A percentile compares a stretch with the other conserved stretches of the same genome.
phyloP scores from a whole-genome alignment of 2,888 invertebrate species.

The Drosophila siamana region DNA sequence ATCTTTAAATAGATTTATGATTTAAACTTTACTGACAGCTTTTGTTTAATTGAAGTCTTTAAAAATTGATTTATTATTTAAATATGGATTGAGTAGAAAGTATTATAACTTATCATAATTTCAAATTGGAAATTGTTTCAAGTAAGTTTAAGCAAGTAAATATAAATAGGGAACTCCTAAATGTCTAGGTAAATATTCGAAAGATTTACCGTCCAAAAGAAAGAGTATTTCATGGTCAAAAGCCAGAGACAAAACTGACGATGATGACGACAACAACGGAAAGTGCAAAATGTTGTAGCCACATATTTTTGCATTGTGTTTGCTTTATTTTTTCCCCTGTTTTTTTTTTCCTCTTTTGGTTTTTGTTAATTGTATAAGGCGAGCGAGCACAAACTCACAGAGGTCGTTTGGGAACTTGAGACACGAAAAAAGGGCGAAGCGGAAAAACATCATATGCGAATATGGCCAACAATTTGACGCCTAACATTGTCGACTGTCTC shows the following conservation, averaged over 20 bases:
- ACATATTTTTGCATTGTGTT: constrained; percentile 54
- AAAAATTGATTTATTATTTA: neutral
- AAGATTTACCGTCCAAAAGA: too few species aligned
- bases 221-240: constrained; percentile 52
- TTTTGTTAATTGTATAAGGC: constrained; percentile 65
- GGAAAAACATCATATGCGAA: constrained; percentile 58
- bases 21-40: too few species aligned
- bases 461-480: constrained; percentile 45
- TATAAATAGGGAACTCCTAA: too few species aligned
- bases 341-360: neutral
- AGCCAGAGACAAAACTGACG: constrained; percentile 26
- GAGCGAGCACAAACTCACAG: constrained; percentile 7
- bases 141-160: neutral
- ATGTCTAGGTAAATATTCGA: neutral
- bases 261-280: constrained; percentile 18
- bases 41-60: too few species aligned
- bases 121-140: too few species aligned
- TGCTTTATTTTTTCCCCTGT: neutral
- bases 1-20: neutral
- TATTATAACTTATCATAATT: too few species aligned
- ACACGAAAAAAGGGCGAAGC: constrained; percentile 1
- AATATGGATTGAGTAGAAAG: too few species aligned
- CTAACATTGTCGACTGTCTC: constrained; percentile 21
- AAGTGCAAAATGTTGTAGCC: constrained; percentile 69
- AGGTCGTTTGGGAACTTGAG: constrained; percentile 32